Evolutionary conservation across 2,888 invertebrate genomes (phyloP), one percentile per base, ranked within the genome.

Genomic region (Rhagophthalmus giganteus): DNA sequence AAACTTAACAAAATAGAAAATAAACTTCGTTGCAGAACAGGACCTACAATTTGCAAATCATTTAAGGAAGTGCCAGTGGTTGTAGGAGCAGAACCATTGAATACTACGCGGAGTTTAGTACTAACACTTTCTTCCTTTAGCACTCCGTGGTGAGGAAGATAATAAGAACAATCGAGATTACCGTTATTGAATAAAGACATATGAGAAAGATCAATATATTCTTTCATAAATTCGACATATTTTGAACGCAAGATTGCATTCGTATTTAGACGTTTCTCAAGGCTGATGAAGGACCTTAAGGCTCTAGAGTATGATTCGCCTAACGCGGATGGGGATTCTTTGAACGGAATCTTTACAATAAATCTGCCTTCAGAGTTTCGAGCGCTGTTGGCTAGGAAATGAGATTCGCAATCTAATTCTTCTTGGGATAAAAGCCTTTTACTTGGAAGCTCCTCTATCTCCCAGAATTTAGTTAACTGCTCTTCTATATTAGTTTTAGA

Each of bases 121-220:
- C 13, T 26, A 2, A 12, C 5, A 27, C 41, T 49, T 2, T 50
- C 47, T 3, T 63, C 42, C 8, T 65, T 63, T 0, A 69, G 33
- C 1, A 73, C 68, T 0, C 65, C 62, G 38, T 70, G 70, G 55
- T 73, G 72, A 25, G 65, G 66, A 1, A 45, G 9, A 27, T 33
- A 51, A 12, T 33, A 40, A 6, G 2, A 10, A 6, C n/a, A n/a
- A 2, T 32, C 25, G 3, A 15, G 4, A 26, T 37, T 24, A 8
- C 8, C 2, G 10, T 40, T n/a, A 20, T 7, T 8, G 5, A 15
- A 12, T 12, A 25, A 4, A 5, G 20, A 10, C 52, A 52, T 52
- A 14, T 47, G 52, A 1, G 10, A 9, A 2, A 47, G 24, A 4
- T 5, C 4, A 25, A 12, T 2, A 10, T 47, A 47, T 20, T 53